Percentiles rank a stretch among this genome's conserved stretches.
Conservation (phyloP, 2,113 vertebrate species). For the Aythya baeri region DNA sequence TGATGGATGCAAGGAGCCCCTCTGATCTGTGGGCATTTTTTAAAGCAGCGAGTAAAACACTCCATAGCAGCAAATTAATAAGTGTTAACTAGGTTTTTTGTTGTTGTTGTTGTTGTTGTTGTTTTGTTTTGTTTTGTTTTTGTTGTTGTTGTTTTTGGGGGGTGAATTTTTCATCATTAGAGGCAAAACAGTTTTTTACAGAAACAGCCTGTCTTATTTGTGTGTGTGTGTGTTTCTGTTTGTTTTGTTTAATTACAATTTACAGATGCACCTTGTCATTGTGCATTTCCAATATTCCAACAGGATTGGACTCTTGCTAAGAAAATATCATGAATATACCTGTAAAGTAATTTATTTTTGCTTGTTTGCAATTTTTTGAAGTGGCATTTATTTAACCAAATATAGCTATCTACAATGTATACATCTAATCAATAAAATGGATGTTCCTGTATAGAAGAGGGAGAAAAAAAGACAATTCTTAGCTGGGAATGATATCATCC, state of each 20-base stretch:
- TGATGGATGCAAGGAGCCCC: neutral
- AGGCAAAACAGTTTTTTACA: neutral
- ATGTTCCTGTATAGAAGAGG: neutral
- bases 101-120: too few relatives aligned
- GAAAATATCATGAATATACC: neutral
- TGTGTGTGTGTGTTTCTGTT: neutral
- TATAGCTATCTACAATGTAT: neutral
- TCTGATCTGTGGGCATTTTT: slow-evolving; percentile 14
- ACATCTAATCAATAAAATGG: neutral
- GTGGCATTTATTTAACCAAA: neutral
- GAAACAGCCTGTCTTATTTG: neutral
- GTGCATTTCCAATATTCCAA: neutral
- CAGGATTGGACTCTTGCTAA: neutral
- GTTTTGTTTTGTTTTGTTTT: too few relatives aligned
- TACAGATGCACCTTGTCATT: neutral
- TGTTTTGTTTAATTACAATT: neutral
- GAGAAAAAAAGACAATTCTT: neutral
- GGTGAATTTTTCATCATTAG: neutral
- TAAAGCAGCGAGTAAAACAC: neutral
- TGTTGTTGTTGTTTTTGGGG: too few relatives aligned
- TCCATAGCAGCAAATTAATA: neutral
- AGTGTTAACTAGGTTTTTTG: neutral
- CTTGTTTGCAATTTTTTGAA: neutral
- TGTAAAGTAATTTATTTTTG: neutral
- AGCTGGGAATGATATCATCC: neutral